Conservation (phyloP, 2,797 vertebrate species). For the Oryzias dopingdopingensis region DNA sequence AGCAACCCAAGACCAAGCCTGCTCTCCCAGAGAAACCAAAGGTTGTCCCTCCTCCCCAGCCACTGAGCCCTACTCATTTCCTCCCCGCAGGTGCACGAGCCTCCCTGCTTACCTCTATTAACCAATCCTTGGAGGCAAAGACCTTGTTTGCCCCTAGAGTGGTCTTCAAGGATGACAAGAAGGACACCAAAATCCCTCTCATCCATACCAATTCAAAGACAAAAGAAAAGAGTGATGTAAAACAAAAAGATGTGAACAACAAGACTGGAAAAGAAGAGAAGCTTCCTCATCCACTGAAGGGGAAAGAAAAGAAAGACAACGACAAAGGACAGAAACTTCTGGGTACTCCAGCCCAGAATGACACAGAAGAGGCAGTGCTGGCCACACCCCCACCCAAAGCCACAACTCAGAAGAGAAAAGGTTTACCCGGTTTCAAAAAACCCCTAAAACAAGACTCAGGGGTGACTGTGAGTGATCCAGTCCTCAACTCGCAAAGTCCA, state of each 20-base stretch:
- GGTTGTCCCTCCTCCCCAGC: slow-evolving; percentile 30
- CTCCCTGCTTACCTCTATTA: slow-evolving; percentile 70
- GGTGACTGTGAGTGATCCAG: slow-evolving; percentile 17
- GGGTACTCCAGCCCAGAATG: slow-evolving; percentile 16
- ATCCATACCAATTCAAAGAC: slow-evolving; percentile 23
- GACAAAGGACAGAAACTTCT: slow-evolving; percentile 49
- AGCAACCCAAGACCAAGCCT: slow-evolving; percentile 62
- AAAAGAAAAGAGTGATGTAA: slow-evolving; percentile 49
- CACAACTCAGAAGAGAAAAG: slow-evolving; percentile 51
- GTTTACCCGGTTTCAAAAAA: slow-evolving; percentile 53
- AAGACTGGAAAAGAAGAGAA: slow-evolving; percentile 43
- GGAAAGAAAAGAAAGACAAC: slow-evolving; percentile 61
- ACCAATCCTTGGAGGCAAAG: slow-evolving; percentile 55
- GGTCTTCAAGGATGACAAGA: slow-evolving; percentile 74
- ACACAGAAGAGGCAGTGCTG: slow-evolving; percentile 40
- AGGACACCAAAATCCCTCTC: slow-evolving; percentile 55
- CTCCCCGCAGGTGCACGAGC: slow-evolving; percentile 66
- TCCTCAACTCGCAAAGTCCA: slow-evolving; percentile 44
- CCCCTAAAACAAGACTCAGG: slow-evolving; percentile 25
- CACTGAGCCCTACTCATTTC: slow-evolving; percentile 43
- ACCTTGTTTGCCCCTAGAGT: slow-evolving; percentile 52
- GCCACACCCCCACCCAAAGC: slow-evolving; percentile 48
- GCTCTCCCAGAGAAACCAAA: slow-evolving; percentile 60
- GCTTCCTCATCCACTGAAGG: slow-evolving; percentile 2
- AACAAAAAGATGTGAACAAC: slow-evolving; percentile 43